phyloP scores from a whole-genome alignment of 2,888 invertebrate species.

The Chydorus sphaericus region DNA sequence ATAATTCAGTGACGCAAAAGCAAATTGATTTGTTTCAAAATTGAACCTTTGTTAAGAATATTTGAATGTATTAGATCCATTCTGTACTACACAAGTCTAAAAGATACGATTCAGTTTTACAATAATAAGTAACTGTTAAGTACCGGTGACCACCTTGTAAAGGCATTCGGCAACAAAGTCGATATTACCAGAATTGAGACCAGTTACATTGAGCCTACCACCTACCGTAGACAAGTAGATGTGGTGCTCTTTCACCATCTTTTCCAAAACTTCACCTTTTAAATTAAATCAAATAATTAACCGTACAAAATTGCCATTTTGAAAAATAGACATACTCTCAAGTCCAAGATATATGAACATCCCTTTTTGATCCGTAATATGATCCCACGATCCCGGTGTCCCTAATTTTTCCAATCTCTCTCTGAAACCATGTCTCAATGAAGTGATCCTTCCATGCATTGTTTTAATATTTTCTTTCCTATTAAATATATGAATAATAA shows the following conservation, averaged over 20 bases:
- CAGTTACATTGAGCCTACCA: slow-evolving; percentile 94
- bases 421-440: slow-evolving; percentile 68
- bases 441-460: slow-evolving; percentile 78
- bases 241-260: slow-evolving; percentile 66
- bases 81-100: no score
- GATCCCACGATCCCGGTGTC: slow-evolving; percentile 91
- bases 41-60: no score
- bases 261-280: slow-evolving; percentile 54
- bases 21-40: no score
- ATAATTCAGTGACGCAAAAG: no score
- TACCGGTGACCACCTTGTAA: slow-evolving; percentile 47
- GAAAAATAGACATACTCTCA: slow-evolving; percentile 40
- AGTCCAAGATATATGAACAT: slow-evolving; percentile 98
- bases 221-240: slow-evolving; percentile 86
- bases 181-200: slow-evolving; percentile 75
- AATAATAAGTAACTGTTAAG: slow-evolving; percentile 6
- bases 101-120: no score
- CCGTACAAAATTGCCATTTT: neutral
- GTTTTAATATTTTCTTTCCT: slow-evolving; percentile 67
- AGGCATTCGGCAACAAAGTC: slow-evolving; percentile 85
- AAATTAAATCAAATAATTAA: slow-evolving; percentile 18
- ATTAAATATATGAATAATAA: slow-evolving; percentile 18
- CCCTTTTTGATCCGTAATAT: slow-evolving; percentile 88
- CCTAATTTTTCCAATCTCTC: slow-evolving; percentile 53
- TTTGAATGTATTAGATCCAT: no score